Conservation (phyloP, 2,888 invertebrate species). For the Torymus texanus region DNA sequence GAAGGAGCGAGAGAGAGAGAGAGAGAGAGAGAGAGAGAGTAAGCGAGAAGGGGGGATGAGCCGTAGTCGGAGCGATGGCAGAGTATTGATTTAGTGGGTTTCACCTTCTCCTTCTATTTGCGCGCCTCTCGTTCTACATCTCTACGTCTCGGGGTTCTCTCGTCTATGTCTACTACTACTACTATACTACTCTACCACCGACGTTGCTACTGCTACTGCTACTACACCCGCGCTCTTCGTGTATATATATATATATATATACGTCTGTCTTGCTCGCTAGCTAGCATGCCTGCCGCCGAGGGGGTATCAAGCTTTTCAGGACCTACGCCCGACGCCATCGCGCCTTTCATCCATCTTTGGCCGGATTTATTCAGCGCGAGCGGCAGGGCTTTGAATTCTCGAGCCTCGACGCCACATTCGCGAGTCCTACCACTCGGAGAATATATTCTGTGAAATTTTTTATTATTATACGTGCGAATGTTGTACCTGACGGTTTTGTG, state of each 20-base stretch:
- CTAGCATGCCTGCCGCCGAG: constrained; percentile 21
- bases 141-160: constrained; percentile 64
- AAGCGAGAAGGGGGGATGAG: constrained; percentile 60
- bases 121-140: constrained; percentile 72
- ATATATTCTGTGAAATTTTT: constrained; percentile 35
- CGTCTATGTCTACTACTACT: constrained; percentile 54
- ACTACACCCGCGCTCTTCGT: constrained; percentile 5
- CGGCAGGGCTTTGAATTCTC: not conserved
- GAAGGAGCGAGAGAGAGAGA: constrained; percentile 56
- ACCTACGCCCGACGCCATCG: constrained; percentile 59
- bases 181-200: not conserved
- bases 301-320: constrained; percentile 61
- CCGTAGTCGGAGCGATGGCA: constrained; percentile 75
- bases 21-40: constrained; percentile 58
- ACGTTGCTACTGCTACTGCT: constrained; percentile 24
- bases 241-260: not conserved
- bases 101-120: constrained; percentile 75
- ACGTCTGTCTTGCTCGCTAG: not conserved
- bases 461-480: constrained; percentile 21
- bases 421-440: too few relatives aligned
- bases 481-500: constrained; percentile 18
- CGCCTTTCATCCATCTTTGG: constrained; percentile 56
- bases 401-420: not conserved
- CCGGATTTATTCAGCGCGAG: constrained; percentile 47
- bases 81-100: constrained; percentile 75